These are phyloP conservation scores for Drosophila koepferae DNA, from an alignment of 2,888 invertebrate species.

Conservation along the genomic window DNA sequence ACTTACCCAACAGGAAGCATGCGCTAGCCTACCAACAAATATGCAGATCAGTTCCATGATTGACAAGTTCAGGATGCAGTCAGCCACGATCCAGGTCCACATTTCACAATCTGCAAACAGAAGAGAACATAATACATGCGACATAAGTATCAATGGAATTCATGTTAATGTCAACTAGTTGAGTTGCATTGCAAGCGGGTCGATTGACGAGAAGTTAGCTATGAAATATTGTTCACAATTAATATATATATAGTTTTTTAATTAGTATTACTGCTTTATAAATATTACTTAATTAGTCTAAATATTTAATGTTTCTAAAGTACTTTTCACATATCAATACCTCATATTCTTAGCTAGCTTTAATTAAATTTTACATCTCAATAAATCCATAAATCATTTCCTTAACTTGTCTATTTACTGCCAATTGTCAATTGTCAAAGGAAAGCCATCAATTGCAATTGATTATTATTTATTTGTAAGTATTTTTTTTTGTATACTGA, in stretches of 20 bases:
- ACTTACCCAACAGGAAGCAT: constrained; percentile 54
- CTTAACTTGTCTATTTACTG: neutral
- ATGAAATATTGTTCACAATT: no score
- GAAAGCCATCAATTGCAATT: constrained; percentile 5
- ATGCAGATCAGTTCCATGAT: constrained; percentile 57
- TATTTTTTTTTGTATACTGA: constrained; percentile 6
- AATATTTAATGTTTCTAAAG: no score
- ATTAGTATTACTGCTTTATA: no score
- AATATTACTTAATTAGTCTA: no score
- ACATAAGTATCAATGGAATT: constrained; percentile 44
- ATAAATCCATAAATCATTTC: constrained; percentile 1
- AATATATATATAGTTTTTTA: neutral
- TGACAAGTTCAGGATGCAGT: constrained; percentile 52
- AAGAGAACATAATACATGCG: constrained; percentile 42
- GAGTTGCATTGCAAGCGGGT: neutral
- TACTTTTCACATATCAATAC: no score
- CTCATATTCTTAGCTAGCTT: neutral
- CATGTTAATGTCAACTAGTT: constrained; percentile 2
- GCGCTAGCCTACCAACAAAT: constrained; percentile 44
- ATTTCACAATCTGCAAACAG: constrained; percentile 30
- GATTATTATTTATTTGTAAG: constrained; percentile 18
- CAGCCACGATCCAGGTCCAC: constrained; percentile 12
- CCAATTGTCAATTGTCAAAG: constrained; percentile 4
- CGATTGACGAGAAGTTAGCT: neutral
- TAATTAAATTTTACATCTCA: neutral